phyloP scores from a whole-genome alignment of 53 echinoderm and acorn worm species.

The Pentamera pediparva region DNA sequence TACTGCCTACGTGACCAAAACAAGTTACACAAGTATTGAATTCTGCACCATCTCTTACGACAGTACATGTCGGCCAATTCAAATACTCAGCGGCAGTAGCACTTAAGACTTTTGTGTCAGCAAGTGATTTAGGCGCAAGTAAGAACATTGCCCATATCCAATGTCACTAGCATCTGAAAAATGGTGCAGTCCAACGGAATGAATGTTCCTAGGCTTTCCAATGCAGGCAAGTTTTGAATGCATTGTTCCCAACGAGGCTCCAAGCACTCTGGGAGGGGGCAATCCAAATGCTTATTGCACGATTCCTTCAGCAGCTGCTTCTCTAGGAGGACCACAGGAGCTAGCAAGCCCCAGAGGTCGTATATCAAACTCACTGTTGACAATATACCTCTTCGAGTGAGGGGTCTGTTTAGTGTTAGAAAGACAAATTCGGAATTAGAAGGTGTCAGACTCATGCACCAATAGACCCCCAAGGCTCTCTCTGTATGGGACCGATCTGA shows the following conservation, averaged over 20 bases:
- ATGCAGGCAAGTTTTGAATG: conserved; percentile 22
- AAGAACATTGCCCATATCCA: no score
- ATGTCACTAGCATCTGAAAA: no score
- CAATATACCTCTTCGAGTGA: conserved; percentile 37
- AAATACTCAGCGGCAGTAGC: no score
- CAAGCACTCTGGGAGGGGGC: conserved; percentile 46
- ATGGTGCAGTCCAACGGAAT: conserved; percentile 33
- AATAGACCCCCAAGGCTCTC: conserved; percentile 44
- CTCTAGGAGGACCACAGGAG: conserved; percentile 43
- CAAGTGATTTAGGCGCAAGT: no score
- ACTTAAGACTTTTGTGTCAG: no score
- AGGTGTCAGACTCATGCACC: conserved; percentile 43
- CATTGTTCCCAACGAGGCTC: conserved; percentile 23
- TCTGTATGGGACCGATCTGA: conserved; percentile 35
- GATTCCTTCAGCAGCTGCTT: conserved; percentile 58
- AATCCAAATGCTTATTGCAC: conserved; percentile 40
- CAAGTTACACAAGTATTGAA: no score
- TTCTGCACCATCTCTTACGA: no score
- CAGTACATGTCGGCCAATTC: no score
- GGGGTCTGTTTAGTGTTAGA: conserved; percentile 12
- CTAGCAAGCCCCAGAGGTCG: conserved; percentile 57
- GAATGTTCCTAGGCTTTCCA: conserved; percentile 19
- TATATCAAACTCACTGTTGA: conserved; percentile 55
- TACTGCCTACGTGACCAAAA: no score
- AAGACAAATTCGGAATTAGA: conserved; percentile 23